Percentiles rank a stretch among this genome's conserved stretches.
phyloP scores from a whole-genome alignment of 2,113 vertebrate genomes.

The Sebastes fasciatus region DNA sequence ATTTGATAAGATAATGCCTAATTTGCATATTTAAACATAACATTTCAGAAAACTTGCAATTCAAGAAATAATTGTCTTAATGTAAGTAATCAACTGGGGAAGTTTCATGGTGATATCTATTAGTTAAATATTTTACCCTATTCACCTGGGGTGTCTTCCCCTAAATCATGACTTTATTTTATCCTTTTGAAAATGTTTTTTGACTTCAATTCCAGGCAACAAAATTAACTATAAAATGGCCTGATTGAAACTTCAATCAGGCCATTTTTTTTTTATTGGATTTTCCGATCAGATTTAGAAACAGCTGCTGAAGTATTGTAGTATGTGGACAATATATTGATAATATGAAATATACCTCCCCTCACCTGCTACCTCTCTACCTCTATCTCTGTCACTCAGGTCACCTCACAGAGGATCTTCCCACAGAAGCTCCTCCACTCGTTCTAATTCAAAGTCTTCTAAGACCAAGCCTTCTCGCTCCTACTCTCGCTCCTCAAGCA shows the following conservation, averaged over 20 bases:
- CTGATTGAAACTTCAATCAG: constrained; percentile 69
- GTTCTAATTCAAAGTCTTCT: constrained; percentile 76
- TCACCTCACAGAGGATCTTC: constrained; percentile 92
- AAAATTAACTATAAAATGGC: constrained; percentile 86
- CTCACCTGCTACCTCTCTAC: background rate
- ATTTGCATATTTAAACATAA: too few relatives aligned
- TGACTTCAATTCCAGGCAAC: constrained; percentile 67
- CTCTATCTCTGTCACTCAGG: constrained; percentile 75
- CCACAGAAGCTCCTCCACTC: constrained; percentile 88
- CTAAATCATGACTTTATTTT: background rate
- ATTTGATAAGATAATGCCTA: too few relatives aligned
- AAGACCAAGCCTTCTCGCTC: constrained; percentile 77
- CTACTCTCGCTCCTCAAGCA: constrained; percentile 90
- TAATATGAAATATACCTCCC: background rate
- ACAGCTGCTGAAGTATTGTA: background rate
- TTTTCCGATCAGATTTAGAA: background rate
- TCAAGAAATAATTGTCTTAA: too few relatives aligned
- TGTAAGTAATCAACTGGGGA: too few relatives aligned
- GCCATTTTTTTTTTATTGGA: background rate
- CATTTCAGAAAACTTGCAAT: too few relatives aligned
- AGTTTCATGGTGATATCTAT: too few relatives aligned
- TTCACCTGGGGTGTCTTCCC: too few relatives aligned
- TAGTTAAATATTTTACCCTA: too few relatives aligned
- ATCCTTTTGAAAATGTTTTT: constrained; percentile 80
- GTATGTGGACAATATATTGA: background rate